Base-by-base conservation (phyloP, 2,797 vertebrate species). In the Sebastes steindachneri region DNA sequence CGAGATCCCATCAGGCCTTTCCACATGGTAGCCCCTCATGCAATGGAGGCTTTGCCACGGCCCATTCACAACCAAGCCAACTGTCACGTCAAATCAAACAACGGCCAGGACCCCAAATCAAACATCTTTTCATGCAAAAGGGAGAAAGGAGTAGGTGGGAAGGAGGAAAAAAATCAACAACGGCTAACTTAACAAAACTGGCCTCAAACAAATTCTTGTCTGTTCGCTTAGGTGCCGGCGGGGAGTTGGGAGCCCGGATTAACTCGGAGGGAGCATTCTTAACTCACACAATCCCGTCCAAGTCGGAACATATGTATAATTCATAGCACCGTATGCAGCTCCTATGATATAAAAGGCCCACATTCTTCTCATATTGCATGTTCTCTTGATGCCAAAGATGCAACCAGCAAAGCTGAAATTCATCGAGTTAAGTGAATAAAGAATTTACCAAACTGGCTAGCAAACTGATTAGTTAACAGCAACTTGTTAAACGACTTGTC, bases 71-170 rank as follows among this genome's bases (percentile, higher is more conserved):
- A 83, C 82, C 86, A 86, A 90, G 86, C 91, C 89, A 91, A 95
- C 92, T 91, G 90, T 94, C 93, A 95, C 86, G 65, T 91, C 89
- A 87, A 94, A 94, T 94, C 93, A 94, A 92, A 93, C 90, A 92
- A 86, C 82, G 0, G 75, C 84, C 87, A 68, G 82, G 84, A 89
- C 85, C 89, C 86, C 85, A 92, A 95, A 92, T 94, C 91, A 95
- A 94, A 92, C 91, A 95, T 89, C 85, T 92, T 90, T 93, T 93
- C 77, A 90, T 68, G 83, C 74, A 71, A 74, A 77, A 57, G 62
- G 9, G 67, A 84, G 68, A 92, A 87, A 83, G 59, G 60, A 84
- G 80, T 81, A 80, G 87, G 80, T 83, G 72, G 88, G 62, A 69
- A 79, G 73, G 81, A 65, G 17, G 29, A 63, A 73, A 77, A 51